These are phyloP conservation scores for Onychorhynchus coronatus DNA, from an alignment of 2,113 vertebrate species.

Conservation along the genomic window DNA sequence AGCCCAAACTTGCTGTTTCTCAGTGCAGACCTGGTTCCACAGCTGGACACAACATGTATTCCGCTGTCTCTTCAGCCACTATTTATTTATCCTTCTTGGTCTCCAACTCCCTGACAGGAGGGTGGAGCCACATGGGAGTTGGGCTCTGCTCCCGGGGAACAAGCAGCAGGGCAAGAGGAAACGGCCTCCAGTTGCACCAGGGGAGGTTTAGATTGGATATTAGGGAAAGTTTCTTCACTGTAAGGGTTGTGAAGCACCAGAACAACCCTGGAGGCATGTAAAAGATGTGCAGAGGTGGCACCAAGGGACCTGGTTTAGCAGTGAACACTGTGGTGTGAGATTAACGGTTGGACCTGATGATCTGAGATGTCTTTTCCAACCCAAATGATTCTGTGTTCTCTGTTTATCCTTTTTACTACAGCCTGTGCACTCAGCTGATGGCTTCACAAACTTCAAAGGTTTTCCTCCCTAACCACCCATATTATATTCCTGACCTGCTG, in stretches of 20 bases:
- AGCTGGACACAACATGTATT: background rate
- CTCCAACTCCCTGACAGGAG: background rate
- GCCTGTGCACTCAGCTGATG: background rate
- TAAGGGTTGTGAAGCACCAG: background rate
- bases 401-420: conserved; percentile 23
- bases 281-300: background rate
- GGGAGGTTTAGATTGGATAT: background rate
- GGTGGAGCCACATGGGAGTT: background rate
- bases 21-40: background rate
- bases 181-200: background rate
- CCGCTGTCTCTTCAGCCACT: background rate
- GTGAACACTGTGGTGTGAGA: background rate
- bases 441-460: conserved; percentile 21
- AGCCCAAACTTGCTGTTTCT: background rate
- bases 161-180: background rate
- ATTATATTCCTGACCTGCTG: conserved; percentile 7
- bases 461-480: background rate
- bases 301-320: background rate
- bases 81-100: background rate
- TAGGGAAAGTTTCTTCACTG: background rate
- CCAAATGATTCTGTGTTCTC: background rate
- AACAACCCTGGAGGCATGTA: background rate
- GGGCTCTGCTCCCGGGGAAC: background rate
- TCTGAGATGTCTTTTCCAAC: background rate
- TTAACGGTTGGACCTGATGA: background rate